phyloP scores from a whole-genome alignment of 2,113 vertebrate genomes.

The Python bivittatus region DNA sequence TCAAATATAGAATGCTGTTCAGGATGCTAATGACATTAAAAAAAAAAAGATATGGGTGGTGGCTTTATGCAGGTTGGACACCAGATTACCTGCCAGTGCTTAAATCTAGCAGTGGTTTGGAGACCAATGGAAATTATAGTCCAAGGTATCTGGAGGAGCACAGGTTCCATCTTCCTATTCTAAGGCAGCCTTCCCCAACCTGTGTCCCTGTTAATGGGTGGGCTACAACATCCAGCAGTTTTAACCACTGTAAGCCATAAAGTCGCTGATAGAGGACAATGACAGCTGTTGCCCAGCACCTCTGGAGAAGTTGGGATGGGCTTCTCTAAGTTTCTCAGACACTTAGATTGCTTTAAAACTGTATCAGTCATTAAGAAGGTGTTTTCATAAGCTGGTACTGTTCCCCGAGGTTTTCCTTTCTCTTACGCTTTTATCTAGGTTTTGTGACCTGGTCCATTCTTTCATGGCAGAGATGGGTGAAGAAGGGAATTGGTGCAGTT shows the following conservation, averaged over 20 bases:
- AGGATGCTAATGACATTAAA: neutral
- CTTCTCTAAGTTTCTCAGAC: neutral
- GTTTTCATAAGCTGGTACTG: neutral
- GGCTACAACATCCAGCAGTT: neutral
- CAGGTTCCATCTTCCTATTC: neutral
- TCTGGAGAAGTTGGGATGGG: neutral
- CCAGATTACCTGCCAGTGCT: neutral
- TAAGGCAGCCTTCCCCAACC: neutral
- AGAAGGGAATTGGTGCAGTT: slow-evolving; percentile 52
- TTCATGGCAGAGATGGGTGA: slow-evolving; percentile 73
- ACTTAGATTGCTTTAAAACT: neutral
- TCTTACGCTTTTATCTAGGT: slow-evolving; percentile 67
- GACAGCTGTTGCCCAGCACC: neutral
- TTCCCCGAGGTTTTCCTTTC: neutral
- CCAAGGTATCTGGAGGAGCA: neutral
- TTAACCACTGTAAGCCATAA: neutral
- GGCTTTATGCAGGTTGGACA: neutral
- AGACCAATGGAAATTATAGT: neutral
- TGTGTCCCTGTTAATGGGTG: neutral
- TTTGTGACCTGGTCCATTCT: slow-evolving; percentile 83
- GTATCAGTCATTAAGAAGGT: neutral
- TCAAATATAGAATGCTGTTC: neutral
- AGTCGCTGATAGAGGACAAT: neutral
- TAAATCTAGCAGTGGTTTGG: neutral
- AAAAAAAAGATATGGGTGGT: neutral